Conservation (phyloP, 1,140 invertebrate species). For the Battus philenor region DNA sequence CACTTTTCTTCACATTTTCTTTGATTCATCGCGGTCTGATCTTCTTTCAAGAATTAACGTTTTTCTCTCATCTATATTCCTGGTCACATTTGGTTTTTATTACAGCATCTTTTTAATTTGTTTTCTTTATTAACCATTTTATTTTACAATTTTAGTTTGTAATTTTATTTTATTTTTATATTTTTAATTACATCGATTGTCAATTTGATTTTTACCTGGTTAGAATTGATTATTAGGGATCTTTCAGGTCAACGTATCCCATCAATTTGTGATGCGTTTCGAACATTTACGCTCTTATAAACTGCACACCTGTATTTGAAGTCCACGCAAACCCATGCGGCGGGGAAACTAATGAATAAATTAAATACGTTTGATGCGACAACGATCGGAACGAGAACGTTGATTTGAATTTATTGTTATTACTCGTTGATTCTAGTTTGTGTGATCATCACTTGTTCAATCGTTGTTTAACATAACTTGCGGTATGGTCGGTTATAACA, state of each 20-base stretch:
- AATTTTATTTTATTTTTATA: not conserved
- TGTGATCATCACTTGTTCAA: not conserved
- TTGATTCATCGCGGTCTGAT: too few relatives aligned
- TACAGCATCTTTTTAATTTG: too few relatives aligned
- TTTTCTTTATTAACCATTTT: not conserved
- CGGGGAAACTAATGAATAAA: conserved; percentile 15
- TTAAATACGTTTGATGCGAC: conserved; percentile 15
- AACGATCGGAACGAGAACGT: conserved; percentile 15
- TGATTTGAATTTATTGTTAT: conserved; percentile 15
- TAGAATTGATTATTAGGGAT: too few relatives aligned
- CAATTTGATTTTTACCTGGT: too few relatives aligned
- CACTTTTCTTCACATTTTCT: too few relatives aligned
- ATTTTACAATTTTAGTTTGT: not conserved
- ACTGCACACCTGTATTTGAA: conserved; percentile 14
- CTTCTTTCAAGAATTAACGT: too few relatives aligned
- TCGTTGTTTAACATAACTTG: too few relatives aligned
- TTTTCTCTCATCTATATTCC: too few relatives aligned
- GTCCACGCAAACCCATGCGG: not conserved
- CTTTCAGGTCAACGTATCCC: too few relatives aligned
- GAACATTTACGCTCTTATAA: conserved; percentile 16
- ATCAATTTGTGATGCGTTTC: conserved; percentile 9
- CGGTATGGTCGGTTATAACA: too few relatives aligned
- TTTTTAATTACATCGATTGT: not conserved
- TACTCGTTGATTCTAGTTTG: conserved; percentile 6
- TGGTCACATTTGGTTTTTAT: too few relatives aligned